A percentile compares a stretch with the other conserved stretches of the same genome.
Conservation (phyloP, 2,888 invertebrate genomes). For the Brenthis daphne region DNA sequence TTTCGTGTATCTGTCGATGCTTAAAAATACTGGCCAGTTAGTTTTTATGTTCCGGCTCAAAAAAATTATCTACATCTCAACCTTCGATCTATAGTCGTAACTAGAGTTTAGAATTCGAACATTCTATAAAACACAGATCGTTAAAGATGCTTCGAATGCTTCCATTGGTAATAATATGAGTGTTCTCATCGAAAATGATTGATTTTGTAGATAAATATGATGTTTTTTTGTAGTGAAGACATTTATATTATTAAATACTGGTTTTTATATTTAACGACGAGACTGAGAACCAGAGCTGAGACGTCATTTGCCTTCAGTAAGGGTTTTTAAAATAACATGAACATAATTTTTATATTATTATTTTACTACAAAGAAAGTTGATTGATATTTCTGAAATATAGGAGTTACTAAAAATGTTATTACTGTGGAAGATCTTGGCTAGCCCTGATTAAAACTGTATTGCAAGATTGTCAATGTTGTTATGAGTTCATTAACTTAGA, state of each 20-base stretch:
- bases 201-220: constrained; percentile 27
- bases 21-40: constrained; percentile 65
- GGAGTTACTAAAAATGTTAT: not conserved
- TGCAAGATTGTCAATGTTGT: constrained; percentile 11
- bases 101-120: constrained; percentile 67
- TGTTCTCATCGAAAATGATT: constrained; percentile 31
- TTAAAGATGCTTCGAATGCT: constrained; percentile 64
- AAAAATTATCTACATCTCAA: constrained; percentile 54
- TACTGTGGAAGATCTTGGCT: not conserved
- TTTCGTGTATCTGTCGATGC: constrained; percentile 71
- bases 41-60: constrained; percentile 53
- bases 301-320: not conserved
- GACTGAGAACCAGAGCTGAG: not conserved
- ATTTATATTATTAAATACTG: constrained; percentile 11
- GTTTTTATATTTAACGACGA: not conserved
- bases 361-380: constrained; percentile 1
- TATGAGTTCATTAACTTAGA: constrained; percentile 18
- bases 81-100: constrained; percentile 61
- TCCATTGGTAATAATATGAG: constrained; percentile 38
- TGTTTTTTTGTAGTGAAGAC: constrained; percentile 21
- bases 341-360: not conserved
- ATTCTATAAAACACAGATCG: constrained; percentile 48
- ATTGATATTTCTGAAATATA: not conserved
- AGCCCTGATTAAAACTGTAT: not conserved
- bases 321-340: not conserved